These are phyloP conservation scores for Hipposideros larvatus DNA, from an alignment of 2,797 vertebrate genomes.

Conservation along the genomic window DNA sequence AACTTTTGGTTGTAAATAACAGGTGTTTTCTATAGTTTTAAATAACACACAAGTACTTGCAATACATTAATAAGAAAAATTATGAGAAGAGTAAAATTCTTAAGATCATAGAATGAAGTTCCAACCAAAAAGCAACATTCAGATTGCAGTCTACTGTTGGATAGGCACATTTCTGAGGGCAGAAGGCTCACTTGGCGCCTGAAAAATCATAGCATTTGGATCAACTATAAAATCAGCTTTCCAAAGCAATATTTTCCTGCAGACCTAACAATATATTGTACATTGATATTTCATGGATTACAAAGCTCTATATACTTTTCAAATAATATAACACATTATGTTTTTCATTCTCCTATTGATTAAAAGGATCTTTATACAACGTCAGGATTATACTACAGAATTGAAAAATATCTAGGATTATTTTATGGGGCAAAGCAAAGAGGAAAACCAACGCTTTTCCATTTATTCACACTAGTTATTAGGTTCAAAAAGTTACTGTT, in stretches of 20 bases:
- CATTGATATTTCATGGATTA: background rate
- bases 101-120: constrained; percentile 15
- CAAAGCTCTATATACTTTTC: background rate
- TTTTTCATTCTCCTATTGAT: constrained; percentile 12
- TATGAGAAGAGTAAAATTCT: background rate
- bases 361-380: background rate
- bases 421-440: constrained; percentile 3
- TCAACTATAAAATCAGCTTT: constrained; percentile 10
- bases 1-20: constrained; percentile 18
- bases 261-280: background rate
- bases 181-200: background rate
- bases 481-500: background rate
- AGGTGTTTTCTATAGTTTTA: constrained; percentile 38
- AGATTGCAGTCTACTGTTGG: background rate
- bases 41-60: constrained; percentile 1
- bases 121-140: background rate
- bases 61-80: background rate
- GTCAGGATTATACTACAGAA: constrained; percentile 8
- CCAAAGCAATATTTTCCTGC: background rate
- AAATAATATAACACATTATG: background rate
- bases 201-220: constrained; percentile 44
- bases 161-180: background rate
- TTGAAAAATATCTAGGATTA: constrained; percentile 1
- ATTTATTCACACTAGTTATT: background rate
- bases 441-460: constrained; percentile 3